Percentiles rank a stretch among this genome's conserved stretches.
Evolutionary conservation across 2,888 invertebrate species (phyloP).

Genomic region (Trichogramma evanescens): DNA sequence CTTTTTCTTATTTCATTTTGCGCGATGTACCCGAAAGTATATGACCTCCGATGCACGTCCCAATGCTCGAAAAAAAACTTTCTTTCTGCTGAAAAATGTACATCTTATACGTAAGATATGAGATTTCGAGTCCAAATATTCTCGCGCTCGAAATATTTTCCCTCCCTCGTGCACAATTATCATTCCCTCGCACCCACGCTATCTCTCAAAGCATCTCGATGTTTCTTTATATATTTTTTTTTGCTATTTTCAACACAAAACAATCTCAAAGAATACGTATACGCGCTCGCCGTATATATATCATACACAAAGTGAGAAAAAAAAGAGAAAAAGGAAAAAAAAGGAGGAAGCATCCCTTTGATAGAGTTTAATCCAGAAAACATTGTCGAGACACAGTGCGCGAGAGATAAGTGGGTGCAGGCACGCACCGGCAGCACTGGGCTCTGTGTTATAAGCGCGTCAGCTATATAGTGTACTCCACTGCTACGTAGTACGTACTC

Average conservation of each 20-base stretch:
- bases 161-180: constrained; percentile 24
- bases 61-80: no score
- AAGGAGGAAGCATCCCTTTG: constrained; percentile 33
- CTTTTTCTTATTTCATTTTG: no score
- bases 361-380: constrained; percentile 31
- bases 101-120: no score
- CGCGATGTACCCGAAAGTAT: no score
- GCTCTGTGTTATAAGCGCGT: no score
- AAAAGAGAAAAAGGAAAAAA: constrained; percentile 14
- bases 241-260: constrained; percentile 21
- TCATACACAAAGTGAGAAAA: constrained; percentile 22
- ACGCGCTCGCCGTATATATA: constrained; percentile 1
- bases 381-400: constrained; percentile 31
- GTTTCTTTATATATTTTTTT: constrained; percentile 5
- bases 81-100: no score
- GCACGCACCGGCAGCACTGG: constrained; percentile 10
- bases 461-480: no score
- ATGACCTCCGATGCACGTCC: no score
- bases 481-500: constrained; percentile 43
- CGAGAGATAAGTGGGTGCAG: not conserved
- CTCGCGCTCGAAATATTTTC: constrained; percentile 22
- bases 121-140: no score
- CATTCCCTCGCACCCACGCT: constrained; percentile 22
- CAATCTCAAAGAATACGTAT: constrained; percentile 1
- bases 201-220: not conserved